phyloP scores from a whole-genome alignment of 1,140 invertebrate species.

The Brachionus rubens region DNA sequence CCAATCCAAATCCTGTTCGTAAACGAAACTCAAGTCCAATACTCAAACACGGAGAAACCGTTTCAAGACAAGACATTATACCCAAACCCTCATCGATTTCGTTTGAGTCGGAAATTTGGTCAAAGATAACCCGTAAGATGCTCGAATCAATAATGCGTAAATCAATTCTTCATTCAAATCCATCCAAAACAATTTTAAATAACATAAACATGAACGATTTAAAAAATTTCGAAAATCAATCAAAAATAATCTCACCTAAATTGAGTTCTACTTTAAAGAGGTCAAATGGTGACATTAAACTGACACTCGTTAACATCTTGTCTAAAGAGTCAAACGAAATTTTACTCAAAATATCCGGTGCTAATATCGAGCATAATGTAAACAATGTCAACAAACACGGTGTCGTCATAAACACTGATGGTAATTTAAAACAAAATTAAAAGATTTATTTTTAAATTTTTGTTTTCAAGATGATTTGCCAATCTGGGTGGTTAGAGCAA shows the following conservation, averaged over 20 bases:
- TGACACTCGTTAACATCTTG: neutral
- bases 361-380: constrained; percentile 37
- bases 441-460: neutral
- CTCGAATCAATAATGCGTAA: constrained; percentile 10
- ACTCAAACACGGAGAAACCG: neutral
- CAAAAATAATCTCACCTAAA: neutral
- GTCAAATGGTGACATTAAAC: constrained; percentile 6
- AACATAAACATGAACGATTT: neutral
- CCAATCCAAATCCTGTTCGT: neutral
- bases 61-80: neutral
- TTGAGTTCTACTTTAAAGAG: constrained; percentile 29
- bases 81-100: neutral
- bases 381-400: constrained; percentile 44
- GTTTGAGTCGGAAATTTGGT: constrained; percentile 12
- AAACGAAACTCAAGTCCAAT: neutral
- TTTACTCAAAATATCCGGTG: constrained; percentile 1
- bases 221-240: neutral
- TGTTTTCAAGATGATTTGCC: constrained; percentile 30
- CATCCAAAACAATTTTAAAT: neutral
- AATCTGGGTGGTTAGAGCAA: constrained; percentile 36
- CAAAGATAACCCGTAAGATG: neutral
- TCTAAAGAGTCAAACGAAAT: constrained; percentile 9
- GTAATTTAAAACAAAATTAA: neutral
- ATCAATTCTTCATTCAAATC: neutral
- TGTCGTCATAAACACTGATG: constrained; percentile 37